Evolutionary conservation across 2,888 invertebrate species (phyloP).

Genomic region (Tetragonula carbonaria): DNA sequence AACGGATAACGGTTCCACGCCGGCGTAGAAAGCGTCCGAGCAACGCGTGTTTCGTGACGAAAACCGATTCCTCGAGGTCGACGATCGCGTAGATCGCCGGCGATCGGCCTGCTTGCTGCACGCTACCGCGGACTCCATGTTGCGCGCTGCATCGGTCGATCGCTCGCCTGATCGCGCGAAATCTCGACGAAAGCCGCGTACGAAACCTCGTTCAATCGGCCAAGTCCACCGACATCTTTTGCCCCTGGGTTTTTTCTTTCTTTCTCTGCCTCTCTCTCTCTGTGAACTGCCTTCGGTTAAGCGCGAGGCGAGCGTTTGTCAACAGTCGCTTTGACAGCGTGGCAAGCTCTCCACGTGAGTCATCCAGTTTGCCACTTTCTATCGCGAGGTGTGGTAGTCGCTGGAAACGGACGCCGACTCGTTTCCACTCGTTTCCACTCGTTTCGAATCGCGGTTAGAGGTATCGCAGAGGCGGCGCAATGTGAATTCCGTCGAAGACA

Average conservation of each 20-base stretch:
- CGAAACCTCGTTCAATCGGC: not conserved
- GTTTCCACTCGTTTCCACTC: not conserved
- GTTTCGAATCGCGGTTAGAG: not conserved
- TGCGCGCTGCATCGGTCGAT: constrained; percentile 23
- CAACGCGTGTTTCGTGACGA: constrained; percentile 64
- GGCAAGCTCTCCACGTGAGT: not conserved
- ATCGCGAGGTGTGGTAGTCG: constrained; percentile 5
- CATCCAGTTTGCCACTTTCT: constrained; percentile 26
- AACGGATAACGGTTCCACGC: constrained; percentile 76
- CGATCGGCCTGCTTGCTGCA: constrained; percentile 59
- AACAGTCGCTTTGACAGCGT: not conserved
- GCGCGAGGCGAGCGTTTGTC: not conserved
- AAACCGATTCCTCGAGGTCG: constrained; percentile 71
- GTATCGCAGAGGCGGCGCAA: not conserved
- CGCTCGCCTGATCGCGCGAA: constrained; percentile 6
- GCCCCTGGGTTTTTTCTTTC: too few relatives aligned
- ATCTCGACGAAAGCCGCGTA: not conserved
- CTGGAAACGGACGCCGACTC: not conserved
- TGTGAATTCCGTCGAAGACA: constrained; percentile 3
- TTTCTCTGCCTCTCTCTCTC: too few relatives aligned
- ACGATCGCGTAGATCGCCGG: constrained; percentile 67
- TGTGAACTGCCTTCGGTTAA: not conserved
- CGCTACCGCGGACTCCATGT: constrained; percentile 49
- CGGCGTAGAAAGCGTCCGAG: constrained; percentile 75
- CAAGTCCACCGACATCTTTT: not conserved